Base-by-base conservation (phyloP, 2,797 vertebrate species). In the Echeneis naucrates region DNA sequence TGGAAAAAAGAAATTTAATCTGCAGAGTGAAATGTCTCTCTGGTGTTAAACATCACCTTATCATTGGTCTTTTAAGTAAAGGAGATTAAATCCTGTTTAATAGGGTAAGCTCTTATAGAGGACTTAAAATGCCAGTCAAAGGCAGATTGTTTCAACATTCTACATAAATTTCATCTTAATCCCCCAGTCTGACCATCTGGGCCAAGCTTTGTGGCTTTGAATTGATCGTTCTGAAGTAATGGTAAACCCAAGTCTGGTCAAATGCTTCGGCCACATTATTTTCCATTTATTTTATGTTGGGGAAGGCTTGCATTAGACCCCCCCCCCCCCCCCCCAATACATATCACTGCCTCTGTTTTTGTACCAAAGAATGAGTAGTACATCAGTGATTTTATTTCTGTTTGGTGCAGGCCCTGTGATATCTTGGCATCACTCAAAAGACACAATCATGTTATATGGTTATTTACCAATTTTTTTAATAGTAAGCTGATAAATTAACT, bases 81-180 rank as follows among this genome's bases (percentile, higher is more conserved):
- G 45, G 14, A 56, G 80, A 80, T 84, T 81, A 87, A 71, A 75
- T 23, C 38, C 45, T 2, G 17, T 75, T 82, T 87, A 85, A 78
- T 69, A 56, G 80, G 57, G 52, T 52, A 14, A 26, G 37, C 68
- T 75, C 67, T 75, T 79, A n/a, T 21, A 58, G 51, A 54, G 68
- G 55, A 50, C 37, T 56, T 67, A 24, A 82, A 83, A 68, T 76
- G 66, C 37, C 78, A 78, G 68, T 79, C 80, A 79, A 61, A 76
- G 53, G 68, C 75, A 62, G 82, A 77, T 84, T 72, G 70, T 81
- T 86, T 84, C 72, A 78, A 80, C 85, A 76, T 61, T 72, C 76
- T 72, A 54, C 64, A 89, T 89, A 65, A 83, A 90, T 84, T n/a
- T 84, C 71, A 90, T 91, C 71, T 74, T 90, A 89, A 91, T 92